Conservation (phyloP, 53 echinoderm and acorn worm genomes). For the Holothuria leucospilota region DNA sequence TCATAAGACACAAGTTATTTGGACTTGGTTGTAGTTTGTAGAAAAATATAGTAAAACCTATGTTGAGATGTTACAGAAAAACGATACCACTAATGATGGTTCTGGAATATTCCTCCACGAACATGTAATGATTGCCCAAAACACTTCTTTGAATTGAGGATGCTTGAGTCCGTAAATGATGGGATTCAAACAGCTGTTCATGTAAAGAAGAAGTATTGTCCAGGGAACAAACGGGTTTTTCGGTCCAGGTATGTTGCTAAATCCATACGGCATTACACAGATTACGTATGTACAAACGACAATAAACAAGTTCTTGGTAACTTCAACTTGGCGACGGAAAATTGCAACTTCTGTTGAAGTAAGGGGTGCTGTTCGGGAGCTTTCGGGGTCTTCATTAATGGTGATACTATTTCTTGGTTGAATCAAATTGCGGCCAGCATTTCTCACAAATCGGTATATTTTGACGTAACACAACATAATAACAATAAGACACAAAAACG, state of each 20-base stretch:
- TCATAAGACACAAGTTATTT: too few species aligned
- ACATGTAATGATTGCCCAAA: background rate
- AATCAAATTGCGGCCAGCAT: background rate
- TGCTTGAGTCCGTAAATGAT: conserved; percentile 30
- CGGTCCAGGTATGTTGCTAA: background rate
- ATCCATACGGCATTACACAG: conserved; percentile 54
- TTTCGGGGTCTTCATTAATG: too few species aligned
- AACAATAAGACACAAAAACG: background rate
- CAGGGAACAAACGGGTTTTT: background rate
- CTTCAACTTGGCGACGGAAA: conserved; percentile 22
- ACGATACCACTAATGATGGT: too few species aligned
- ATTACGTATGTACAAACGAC: conserved; percentile 51
- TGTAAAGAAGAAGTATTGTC: background rate
- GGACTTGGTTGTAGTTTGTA: too few species aligned
- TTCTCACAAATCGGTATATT: conserved; percentile 13
- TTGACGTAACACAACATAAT: background rate
- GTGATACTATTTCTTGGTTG: background rate
- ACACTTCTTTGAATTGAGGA: conserved; percentile 24
- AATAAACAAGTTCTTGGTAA: conserved; percentile 58
- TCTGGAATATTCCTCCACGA: conserved; percentile 14
- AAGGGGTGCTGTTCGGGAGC: background rate
- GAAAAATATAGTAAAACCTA: too few species aligned
- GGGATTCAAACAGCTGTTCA: conserved; percentile 24
- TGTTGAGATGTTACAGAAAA: too few species aligned
- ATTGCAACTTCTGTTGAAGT: background rate